These are phyloP conservation scores for Podilymbus podiceps DNA, from an alignment of 2,113 vertebrate genomes.

Conservation along the genomic window DNA sequence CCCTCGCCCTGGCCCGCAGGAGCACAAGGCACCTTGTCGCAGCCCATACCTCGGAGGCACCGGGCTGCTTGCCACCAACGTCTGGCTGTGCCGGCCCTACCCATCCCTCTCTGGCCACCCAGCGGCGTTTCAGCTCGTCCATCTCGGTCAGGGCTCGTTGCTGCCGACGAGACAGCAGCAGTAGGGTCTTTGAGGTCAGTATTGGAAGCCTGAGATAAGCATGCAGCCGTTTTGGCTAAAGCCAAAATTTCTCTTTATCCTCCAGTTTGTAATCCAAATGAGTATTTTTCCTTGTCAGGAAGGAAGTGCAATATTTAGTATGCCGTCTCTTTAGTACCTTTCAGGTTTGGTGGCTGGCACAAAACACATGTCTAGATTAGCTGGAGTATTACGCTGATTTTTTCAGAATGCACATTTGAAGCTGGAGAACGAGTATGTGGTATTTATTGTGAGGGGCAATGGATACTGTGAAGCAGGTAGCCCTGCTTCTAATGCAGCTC, in stretches of 20 bases:
- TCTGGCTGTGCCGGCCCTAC: too few relatives aligned
- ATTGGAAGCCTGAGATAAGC: not conserved
- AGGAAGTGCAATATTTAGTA: not conserved
- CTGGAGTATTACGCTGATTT: not conserved
- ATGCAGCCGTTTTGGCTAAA: not conserved
- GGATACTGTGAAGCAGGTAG: not conserved
- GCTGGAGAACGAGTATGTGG: fast-evolving
- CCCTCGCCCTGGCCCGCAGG: fast-evolving
- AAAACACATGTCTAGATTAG: not conserved
- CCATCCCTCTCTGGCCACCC: not conserved
- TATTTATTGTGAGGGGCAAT: not conserved
- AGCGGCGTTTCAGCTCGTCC: not conserved
- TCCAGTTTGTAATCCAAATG: not conserved
- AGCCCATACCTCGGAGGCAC: fast-evolving
- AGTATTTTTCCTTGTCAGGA: not conserved
- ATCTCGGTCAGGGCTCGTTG: not conserved
- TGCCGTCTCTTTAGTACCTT: not conserved
- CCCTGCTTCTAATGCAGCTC: not conserved
- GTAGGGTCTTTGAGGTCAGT: not conserved
- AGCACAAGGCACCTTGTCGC: not conserved
- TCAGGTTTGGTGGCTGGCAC: not conserved
- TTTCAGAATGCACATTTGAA: not conserved
- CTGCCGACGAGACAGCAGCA: fast-evolving
- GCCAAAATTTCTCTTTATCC: not conserved
- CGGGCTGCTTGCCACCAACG: not conserved